Base-by-base conservation (phyloP, 2,113 vertebrate species). In the Sander lucioperca region DNA sequence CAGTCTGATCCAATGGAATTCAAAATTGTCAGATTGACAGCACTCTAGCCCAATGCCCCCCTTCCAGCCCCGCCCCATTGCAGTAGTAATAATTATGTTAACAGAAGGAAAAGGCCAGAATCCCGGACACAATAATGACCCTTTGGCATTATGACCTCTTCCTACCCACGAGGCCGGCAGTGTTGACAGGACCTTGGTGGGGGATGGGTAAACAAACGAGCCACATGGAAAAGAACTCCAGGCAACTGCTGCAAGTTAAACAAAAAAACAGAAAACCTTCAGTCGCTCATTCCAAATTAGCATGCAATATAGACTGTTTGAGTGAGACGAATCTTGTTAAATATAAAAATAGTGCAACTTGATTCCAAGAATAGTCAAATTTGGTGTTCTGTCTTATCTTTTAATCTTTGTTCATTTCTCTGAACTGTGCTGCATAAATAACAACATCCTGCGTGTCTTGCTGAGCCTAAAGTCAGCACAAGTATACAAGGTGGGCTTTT, bases 171-270 rank as follows among this genome's bases (percentile, higher is more conserved):
- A 81, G 72, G 70, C 54, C 16, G 62, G 56, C 39, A 18, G 87
- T 92, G 89, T 89, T 94, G 90, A 94, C 87, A 87, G 74, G 45
- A 58, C 51, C 77, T 71, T 51, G 61, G 63, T 69, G 88, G 90
- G 89, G 91, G 90, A 73, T 82, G 90, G 88, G 72, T 77, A 84
- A 85, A 66, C 77, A 90, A 92, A 90, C 68, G 30, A 73, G 64
- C 71, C 78, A 67, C 50, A 68, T 74, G 77, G 83, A 81, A 69
- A 88, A 83, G 64, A 74, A 72, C 33, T 87, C 54, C 18, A 66
- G 63, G 74, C 79, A 80, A 80, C 54, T 1, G 6, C 83, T 74
- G 54, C 51, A 80, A 80, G 75, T 12, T 18, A 62, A 77, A 74
- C 62, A 76, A 65, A 80, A 72, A 82, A 78, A 1, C 0, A 6